Base-by-base conservation (phyloP, 2,797 vertebrate genomes). In the Tamandua tetradactyla region DNA sequence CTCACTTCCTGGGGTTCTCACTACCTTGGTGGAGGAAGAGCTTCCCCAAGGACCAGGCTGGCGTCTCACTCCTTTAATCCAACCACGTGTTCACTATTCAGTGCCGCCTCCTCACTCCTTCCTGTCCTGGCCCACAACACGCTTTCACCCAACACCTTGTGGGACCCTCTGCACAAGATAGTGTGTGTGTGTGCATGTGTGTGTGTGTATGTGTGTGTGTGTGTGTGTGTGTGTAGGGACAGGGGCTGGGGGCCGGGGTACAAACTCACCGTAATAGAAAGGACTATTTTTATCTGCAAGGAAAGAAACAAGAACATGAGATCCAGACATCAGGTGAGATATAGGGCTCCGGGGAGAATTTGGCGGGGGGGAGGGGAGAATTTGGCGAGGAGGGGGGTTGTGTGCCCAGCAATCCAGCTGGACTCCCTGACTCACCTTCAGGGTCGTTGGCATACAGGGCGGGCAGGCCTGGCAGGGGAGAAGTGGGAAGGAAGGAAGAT, bases 201-300 rank as follows among this genome's bases (percentile, higher is more conserved):
- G 20, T 30, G n/a, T 32, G 15, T 47, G 42, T 42, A 47, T 49
- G 47, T 49, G 52, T 52, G 52, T 55, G 52, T 55, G 52, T 20
- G 12, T 10, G 22, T 23, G 22, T 47, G 27, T n/a, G n/a, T n/a
- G n/a, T n/a, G n/a, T n/a, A n/a, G n/a, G n/a, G n/a, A n/a, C n/a
- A n/a, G n/a, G 72, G 40, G 10, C 17, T 7, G 35, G 17, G n/a
- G n/a, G n/a, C n/a, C n/a, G 44, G 52, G n/a, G 3, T 30, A 42
- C 20, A 14, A 4, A 9, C 98, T 98, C 88, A 98, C 98, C 97
- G 0, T 98, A 98, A 92, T 92, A 89, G 96, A 98, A 98, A 47
- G 97, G 97, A 44, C 89, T 94, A 72, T 96, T 8, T 88, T 94
- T 92, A 95, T 97, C 97, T 98, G 95, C 32, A 91, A 93, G 71